A percentile compares a stretch with the other conserved stretches of the same genome.
These are phyloP conservation scores for Catharus bicknelli DNA, from an alignment of 2,113 vertebrate genomes.

Conservation along the genomic window DNA sequence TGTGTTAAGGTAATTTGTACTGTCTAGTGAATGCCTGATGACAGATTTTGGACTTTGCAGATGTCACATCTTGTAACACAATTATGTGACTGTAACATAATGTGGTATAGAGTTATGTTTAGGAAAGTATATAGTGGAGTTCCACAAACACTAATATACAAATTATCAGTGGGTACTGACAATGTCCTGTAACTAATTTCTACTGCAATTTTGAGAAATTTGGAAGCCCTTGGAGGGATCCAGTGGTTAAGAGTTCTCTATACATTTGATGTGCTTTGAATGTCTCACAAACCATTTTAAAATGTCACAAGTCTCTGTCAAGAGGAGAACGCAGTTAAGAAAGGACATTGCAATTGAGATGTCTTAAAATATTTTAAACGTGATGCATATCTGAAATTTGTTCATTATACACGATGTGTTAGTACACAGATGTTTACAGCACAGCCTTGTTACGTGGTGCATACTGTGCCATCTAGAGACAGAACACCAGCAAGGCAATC, in stretches of 20 bases:
- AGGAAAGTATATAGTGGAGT: neutral
- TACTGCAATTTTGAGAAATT: neutral
- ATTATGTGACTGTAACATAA: neutral
- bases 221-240: neutral
- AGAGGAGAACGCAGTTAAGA: too few relatives aligned
- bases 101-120: neutral
- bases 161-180: neutral
- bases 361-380: neutral
- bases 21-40: neutral
- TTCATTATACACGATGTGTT: neutral
- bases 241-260: neutral
- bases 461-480: neutral
- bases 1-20: neutral
- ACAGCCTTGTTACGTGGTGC: neutral
- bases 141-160: neutral
- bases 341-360: neutral
- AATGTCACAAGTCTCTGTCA: neutral
- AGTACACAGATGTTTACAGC: neutral
- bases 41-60: neutral
- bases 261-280: neutral
- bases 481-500: neutral
- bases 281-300: neutral
- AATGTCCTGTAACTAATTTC: neutral
- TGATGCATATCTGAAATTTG: neutral
- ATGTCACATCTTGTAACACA: neutral